A percentile compares a stretch with the other conserved stretches of the same genome.
Conservation (phyloP, 2,113 vertebrate genomes). For the Oostethus manadensis region DNA sequence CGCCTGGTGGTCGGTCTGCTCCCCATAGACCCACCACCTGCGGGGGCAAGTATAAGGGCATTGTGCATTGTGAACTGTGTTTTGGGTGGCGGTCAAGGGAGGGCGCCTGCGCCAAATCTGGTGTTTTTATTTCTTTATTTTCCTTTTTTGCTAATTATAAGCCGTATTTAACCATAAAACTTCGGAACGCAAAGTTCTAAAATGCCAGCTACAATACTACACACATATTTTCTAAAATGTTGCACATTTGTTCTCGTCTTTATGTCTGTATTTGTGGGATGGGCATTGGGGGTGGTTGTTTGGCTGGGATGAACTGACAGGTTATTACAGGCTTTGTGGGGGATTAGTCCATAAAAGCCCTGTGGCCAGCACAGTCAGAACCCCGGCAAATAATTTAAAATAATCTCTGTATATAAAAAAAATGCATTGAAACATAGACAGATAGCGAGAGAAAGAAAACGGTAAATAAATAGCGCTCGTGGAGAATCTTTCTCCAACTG, state of each 20-base stretch:
- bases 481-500: constrained; percentile 48
- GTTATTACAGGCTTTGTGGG: constrained; percentile 78
- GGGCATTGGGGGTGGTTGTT: constrained; percentile 33
- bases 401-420: constrained; percentile 59
- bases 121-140: too few species aligned
- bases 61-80: too few species aligned
- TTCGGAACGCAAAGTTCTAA: too few species aligned
- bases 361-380: constrained; percentile 59
- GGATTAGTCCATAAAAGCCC: constrained; percentile 76
- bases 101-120: too few species aligned
- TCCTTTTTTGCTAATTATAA: too few species aligned
- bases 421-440: constrained; percentile 43
- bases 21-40: too few species aligned
- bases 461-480: constrained; percentile 40
- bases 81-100: too few species aligned
- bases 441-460: constrained; percentile 30
- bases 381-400: constrained; percentile 69
- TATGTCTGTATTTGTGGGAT: constrained; percentile 53
- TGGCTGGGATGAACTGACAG: constrained; percentile 74
- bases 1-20: too few species aligned
- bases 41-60: too few species aligned
- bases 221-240: too few species aligned
- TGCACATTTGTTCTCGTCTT: background rate
- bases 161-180: too few species aligned
- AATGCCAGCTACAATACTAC: too few species aligned